Evolutionary conservation across 1,140 invertebrate genomes (phyloP), one percentile per base, ranked within the genome.

Genomic region (Drosophila kanapiae): DNA sequence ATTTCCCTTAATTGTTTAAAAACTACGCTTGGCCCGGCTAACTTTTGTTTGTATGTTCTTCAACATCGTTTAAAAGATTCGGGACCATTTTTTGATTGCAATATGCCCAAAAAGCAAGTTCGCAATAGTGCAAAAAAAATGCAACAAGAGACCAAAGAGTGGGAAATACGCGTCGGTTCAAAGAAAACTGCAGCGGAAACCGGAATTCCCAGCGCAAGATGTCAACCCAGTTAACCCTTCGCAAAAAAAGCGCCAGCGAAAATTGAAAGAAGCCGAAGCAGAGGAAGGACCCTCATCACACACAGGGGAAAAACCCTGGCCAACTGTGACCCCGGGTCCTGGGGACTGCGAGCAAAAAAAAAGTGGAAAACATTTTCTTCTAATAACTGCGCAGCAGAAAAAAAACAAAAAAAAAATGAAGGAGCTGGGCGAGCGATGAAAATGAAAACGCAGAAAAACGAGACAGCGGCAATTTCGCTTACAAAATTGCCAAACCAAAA

Each of bases 401-500:
- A 29, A 31, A 14, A 29, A 49, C n/a, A n/a, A 49, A 49, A 51
- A 51, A 75, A 60, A 58, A 58, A 70, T n/a, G 53, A 27, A 38
- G 53, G 4, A 35, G 18, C 37, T 49, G 45, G 37, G 18, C 48
- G 27, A 80, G 67, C 70, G 58, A 58, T 61, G 49, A 70, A 78
- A 77, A 77, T 57, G 64, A 75, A 80, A 80, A 75, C 69, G 78
- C 61, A 75, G 48, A 79, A 82, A 80, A 88, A 86, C 84, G 84
- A 88, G 83, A 87, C 83, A 88, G 83, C 85, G 85, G 80, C 83
- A 87, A 87, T 87, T 87, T 87, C 83, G 83, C 83, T 87, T 84
- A 87, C 83, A 88, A 88, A 87, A 87, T 87, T 87, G 83, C 83
- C 85, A 87, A 87, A 87, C 83, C 83, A 87, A 88, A 87, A 87